A percentile compares a stretch with the other conserved stretches of the same genome.
These are phyloP conservation scores for Caenorhabditis sp. DNA, from an alignment of 2,888 invertebrate species.

Conservation along the genomic window DNA sequence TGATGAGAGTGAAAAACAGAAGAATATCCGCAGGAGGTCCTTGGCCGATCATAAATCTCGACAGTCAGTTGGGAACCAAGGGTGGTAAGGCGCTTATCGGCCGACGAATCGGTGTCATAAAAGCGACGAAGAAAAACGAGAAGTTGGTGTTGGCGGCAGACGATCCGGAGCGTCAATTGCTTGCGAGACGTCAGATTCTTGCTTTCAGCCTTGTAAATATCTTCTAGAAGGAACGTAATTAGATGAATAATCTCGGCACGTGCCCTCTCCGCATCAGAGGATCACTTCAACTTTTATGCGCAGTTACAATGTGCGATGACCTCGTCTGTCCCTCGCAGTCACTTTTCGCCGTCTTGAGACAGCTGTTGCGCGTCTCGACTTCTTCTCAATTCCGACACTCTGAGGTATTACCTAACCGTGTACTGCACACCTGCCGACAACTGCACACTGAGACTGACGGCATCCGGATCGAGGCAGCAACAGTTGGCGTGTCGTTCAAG, in stretches of 20 bases:
- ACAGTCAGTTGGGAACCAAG: constrained; percentile 9
- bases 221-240: too few species aligned
- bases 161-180: too few species aligned
- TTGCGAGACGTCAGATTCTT: too few species aligned
- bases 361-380: constrained; percentile 53
- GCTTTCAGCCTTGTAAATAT: too few species aligned
- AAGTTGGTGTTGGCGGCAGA: background rate
- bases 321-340: constrained; percentile 1
- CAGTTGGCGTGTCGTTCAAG: constrained; percentile 44
- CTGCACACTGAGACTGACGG: constrained; percentile 17
- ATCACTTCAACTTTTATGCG: constrained; percentile 9
- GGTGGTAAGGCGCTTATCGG: constrained; percentile 23
- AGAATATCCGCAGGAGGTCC: constrained; percentile 13
- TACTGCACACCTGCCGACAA: constrained; percentile 54
- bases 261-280: too few species aligned
- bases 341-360: constrained; percentile 23
- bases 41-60: constrained; percentile 29
- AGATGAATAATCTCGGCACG: too few species aligned
- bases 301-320: constrained; percentile 20
- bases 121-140: constrained; percentile 19
- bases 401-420: constrained; percentile 39
- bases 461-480: constrained; percentile 4
- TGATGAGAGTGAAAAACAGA: too few species aligned
- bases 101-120: constrained; percentile 17
- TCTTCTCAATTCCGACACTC: constrained; percentile 30